Evolutionary conservation across 2,888 invertebrate genomes (phyloP), one percentile per base, ranked within the genome.

Genomic region (Synanthedon andrenaeformis): DNA sequence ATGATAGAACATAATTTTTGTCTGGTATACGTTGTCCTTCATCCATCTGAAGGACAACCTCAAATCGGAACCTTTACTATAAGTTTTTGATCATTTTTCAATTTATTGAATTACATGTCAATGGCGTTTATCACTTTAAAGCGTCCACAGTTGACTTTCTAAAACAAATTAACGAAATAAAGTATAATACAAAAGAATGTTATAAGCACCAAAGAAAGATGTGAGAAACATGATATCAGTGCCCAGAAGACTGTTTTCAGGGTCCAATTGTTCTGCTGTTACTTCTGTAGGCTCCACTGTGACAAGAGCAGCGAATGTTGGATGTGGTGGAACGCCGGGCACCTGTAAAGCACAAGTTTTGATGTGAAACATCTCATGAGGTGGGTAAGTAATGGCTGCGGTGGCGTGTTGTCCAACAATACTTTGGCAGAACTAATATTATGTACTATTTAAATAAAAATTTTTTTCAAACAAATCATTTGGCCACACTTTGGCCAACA

Each of bases 221-320:
- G 95, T 94, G 62, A 96, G 91, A 82, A 97, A 97, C 93, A 96
- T 96, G 67, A 96, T 93, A 76, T 97, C 97, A 41, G 96, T 97
- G 59, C 97, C 97, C 52, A 97, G 91, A 56, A 96, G 89, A 66
- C 92, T 92, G 69, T 92, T 93, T 70, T 95, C 94, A 8, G 91
- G 90, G 71, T 94, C 93, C 52, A 91, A 89, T 62, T 92, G 93
- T 55, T 92, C 91, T 0, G 90, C 89, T 41, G 70, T 59, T 0
- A 67, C 72, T 56, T 86, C 87, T 45, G 93, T 92, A 6, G 92
- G 90, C 63, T 95, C 94, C 68, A 95, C 92, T 4, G 94, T 93
- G 60, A 95, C 89, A 69, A 94, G 93, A 28, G 93, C 91, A 11
- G 93, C 77, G 53, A 92, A 91, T 58, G 91, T 90, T 58, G 89